Conservation (phyloP, 2,113 vertebrate genomes). For the Ranitomeya imitator region DNA sequence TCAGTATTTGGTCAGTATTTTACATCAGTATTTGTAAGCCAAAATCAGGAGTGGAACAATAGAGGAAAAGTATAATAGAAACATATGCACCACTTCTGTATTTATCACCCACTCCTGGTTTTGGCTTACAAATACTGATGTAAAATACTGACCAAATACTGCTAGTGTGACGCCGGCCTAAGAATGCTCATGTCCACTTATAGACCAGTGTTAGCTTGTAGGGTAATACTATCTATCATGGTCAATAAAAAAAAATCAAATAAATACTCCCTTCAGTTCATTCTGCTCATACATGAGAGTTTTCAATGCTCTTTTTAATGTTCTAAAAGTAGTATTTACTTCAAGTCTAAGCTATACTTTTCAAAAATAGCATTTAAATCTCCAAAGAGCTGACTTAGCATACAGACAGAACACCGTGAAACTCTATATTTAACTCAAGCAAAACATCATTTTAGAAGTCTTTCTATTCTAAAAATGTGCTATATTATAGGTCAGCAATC, state of each 20-base stretch:
- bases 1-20: no score
- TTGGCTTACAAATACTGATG: no score
- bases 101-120: no score
- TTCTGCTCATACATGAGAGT: slow-evolving; percentile 20
- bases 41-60: no score
- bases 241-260: neutral
- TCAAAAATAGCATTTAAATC: slow-evolving; percentile 54
- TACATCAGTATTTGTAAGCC: no score
- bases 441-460: slow-evolving; percentile 45
- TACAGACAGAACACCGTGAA: slow-evolving; percentile 10
- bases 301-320: slow-evolving; percentile 9
- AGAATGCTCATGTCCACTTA: no score
- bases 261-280: neutral
- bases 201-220: no score
- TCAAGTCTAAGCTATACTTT: slow-evolving; percentile 53
- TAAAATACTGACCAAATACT: no score
- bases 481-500: neutral
- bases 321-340: slow-evolving; percentile 52
- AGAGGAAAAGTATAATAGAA: no score
- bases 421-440: slow-evolving; percentile 30
- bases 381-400: slow-evolving; percentile 52
- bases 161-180: no score
- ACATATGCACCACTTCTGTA: no score
- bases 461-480: slow-evolving; percentile 24
- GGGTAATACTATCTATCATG: neutral